Evolutionary conservation across 2,113 vertebrate genomes (phyloP).

Genomic region (Cervus canadensis): DNA sequence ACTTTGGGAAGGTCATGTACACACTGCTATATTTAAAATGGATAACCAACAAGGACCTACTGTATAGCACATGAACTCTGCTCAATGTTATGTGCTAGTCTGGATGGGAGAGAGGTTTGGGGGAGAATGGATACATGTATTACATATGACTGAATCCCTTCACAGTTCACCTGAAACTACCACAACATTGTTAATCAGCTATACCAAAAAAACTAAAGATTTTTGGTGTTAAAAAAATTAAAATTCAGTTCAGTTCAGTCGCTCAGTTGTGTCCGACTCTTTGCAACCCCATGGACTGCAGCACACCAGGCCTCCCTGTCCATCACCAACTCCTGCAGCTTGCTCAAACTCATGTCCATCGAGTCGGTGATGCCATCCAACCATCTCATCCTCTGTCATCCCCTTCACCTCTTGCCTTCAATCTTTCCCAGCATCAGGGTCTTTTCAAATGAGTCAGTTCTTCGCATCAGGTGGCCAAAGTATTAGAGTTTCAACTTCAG

Average conservation of each 20-base stretch:
- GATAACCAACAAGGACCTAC: neutral
- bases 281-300: neutral
- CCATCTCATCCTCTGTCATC: neutral
- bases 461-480: neutral
- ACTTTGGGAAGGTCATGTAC: neutral
- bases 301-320: neutral
- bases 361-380: accelerated
- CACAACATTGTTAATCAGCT: neutral
- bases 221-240: neutral
- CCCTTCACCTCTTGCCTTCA: neutral
- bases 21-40: neutral
- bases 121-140: neutral
- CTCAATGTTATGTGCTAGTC: neutral
- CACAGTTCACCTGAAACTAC: neutral
- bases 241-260: neutral
- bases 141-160: neutral
- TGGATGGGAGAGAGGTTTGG: neutral
- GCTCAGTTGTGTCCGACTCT: neutral
- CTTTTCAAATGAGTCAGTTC: neutral
- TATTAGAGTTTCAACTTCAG: neutral
- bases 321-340: neutral
- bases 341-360: neutral
- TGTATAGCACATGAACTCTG: neutral
- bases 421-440: neutral
- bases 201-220: too few relatives aligned